phyloP scores from a whole-genome alignment of 2,888 invertebrate genomes.

The Morpho helenor region DNA sequence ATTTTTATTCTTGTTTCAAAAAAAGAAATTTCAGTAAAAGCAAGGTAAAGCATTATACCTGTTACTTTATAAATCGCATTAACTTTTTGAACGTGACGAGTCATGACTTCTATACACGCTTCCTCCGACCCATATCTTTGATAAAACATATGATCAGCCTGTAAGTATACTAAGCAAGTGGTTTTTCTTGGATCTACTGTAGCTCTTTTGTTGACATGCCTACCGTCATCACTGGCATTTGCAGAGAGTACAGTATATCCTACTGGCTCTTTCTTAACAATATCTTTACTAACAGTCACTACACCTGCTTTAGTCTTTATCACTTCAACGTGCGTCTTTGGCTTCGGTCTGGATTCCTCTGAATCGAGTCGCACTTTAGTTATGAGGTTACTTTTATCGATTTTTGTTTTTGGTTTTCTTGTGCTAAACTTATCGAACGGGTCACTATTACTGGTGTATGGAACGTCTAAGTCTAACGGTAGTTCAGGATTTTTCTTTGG shows the following conservation, averaged over 20 bases:
- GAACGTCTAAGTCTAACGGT: slow-evolving; percentile 82
- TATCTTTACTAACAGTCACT: slow-evolving; percentile 81
- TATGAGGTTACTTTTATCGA: slow-evolving; percentile 74
- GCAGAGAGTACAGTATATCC: slow-evolving; percentile 68
- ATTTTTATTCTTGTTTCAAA: background rate
- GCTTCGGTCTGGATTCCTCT: slow-evolving; percentile 79
- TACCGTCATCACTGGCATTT: slow-evolving; percentile 74
- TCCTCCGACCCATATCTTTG: slow-evolving; percentile 96
- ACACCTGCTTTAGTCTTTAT: slow-evolving; percentile 83
- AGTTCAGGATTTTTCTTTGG: slow-evolving; percentile 81
- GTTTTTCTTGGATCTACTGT: slow-evolving; percentile 92
- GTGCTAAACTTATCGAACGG: slow-evolving; percentile 68
- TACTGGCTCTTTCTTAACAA: slow-evolving; percentile 79
- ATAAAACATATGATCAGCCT: slow-evolving; percentile 98
- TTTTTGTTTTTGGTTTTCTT: slow-evolving; percentile 73
- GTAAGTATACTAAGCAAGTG: slow-evolving; percentile 96
- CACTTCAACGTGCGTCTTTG: slow-evolving; percentile 83
- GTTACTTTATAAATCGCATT: slow-evolving; percentile 93
- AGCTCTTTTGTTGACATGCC: slow-evolving; percentile 83
- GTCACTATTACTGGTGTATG: slow-evolving; percentile 81
- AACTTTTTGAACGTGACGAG: slow-evolving; percentile 95
- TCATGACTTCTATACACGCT: slow-evolving; percentile 97
- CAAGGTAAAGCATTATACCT: slow-evolving; percentile 71
- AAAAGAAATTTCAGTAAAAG: background rate
- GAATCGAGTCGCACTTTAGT: slow-evolving; percentile 74